These are phyloP conservation scores for Setophaga kirtlandii DNA, from an alignment of 2,113 vertebrate species.

Conservation along the genomic window DNA sequence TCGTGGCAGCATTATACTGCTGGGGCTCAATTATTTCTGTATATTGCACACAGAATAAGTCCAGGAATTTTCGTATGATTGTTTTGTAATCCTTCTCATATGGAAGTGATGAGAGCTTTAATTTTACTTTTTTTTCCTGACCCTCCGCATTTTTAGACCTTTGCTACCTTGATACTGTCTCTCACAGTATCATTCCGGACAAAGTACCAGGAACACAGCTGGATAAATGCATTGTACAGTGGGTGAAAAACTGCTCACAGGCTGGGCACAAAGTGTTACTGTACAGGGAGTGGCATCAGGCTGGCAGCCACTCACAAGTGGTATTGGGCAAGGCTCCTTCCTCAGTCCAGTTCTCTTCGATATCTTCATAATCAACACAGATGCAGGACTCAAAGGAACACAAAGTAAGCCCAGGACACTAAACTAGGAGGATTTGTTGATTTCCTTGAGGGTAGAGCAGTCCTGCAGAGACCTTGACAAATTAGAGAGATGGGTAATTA, in stretches of 20 bases:
- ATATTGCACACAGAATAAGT: not conserved
- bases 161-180: not conserved
- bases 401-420: not conserved
- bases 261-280: not conserved
- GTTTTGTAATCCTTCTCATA: not conserved
- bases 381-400: rapidly evolving
- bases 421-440: not conserved
- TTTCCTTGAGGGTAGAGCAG: not conserved
- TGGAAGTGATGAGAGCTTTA: not conserved
- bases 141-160: not conserved
- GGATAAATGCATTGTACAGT: not conserved
- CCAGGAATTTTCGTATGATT: not conserved
- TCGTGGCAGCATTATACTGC: not conserved
- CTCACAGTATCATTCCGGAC: not conserved
- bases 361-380: not conserved
- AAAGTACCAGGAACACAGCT: not conserved
- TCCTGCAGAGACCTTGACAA: not conserved
- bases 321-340: not conserved
- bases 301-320: not conserved
- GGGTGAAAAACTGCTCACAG: too few relatives aligned
- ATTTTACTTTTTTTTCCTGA: not conserved
- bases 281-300: not conserved
- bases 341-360: not conserved
- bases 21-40: not conserved
- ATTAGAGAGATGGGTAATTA: not conserved